These are phyloP conservation scores for Leucophenga varia DNA, from an alignment of 1,140 invertebrate species.

Conservation along the genomic window DNA sequence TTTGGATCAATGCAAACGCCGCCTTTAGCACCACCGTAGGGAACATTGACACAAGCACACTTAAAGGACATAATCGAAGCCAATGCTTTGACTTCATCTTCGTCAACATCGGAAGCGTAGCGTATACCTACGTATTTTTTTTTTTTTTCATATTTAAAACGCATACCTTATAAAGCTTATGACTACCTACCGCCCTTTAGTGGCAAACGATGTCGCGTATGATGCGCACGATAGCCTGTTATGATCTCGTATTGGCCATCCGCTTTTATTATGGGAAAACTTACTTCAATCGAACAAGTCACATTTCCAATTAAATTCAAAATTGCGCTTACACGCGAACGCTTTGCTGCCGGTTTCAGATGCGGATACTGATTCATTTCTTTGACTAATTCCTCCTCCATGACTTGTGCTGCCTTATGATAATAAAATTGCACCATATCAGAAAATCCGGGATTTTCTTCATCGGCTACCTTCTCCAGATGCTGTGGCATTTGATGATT, in stretches of 20 bases:
- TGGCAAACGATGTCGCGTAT: constrained; percentile 76
- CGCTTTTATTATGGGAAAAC: constrained; percentile 75
- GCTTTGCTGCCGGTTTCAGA: constrained; percentile 63
- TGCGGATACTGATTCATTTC: constrained; percentile 61
- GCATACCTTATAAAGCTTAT: too few relatives aligned
- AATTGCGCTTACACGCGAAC: constrained; percentile 66
- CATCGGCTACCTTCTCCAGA: constrained; percentile 60
- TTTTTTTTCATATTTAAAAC: too few relatives aligned
- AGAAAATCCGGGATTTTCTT: constrained; percentile 66
- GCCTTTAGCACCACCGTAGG: constrained; percentile 77
- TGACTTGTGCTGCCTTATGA: constrained; percentile 63
- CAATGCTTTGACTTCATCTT: constrained; percentile 80
- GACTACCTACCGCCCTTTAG: constrained; percentile 69
- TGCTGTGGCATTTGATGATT: constrained; percentile 63
- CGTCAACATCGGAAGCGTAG: constrained; percentile 68
- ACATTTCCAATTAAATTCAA: constrained; percentile 72
- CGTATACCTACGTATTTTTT: too few relatives aligned
- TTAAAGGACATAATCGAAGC: constrained; percentile 82
- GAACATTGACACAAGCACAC: constrained; percentile 77
- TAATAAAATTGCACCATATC: constrained; percentile 72
- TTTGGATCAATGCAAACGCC: constrained; percentile 79
- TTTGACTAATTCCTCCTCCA: constrained; percentile 66
- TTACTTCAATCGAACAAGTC: constrained; percentile 70
- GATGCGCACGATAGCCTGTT: constrained; percentile 76
- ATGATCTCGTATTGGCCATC: constrained; percentile 76